Conservation (phyloP, 1,140 invertebrate species). For the Dysdera silvatica region DNA sequence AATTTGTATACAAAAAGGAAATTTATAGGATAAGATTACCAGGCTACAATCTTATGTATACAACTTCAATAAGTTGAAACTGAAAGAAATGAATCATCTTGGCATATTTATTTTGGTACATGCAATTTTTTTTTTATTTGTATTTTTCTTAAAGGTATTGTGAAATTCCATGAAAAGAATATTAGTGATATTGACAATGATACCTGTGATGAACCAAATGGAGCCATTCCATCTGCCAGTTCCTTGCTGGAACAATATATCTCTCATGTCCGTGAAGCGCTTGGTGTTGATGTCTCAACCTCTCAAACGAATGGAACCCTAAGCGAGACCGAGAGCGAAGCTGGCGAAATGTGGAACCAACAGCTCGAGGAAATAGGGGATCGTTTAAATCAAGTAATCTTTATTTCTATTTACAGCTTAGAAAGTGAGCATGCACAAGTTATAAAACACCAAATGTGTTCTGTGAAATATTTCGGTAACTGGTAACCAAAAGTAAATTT, state of each 20-base stretch:
- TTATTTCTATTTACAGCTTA: no score
- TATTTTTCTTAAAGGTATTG: constrained; percentile 40
- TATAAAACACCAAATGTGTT: no score
- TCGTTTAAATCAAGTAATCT: constrained; percentile 49
- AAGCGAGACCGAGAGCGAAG: constrained; percentile 44
- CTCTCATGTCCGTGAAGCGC: constrained; percentile 58
- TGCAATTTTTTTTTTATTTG: background rate
- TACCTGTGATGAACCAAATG: constrained; percentile 30
- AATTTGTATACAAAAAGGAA: no score
- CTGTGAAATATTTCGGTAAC: no score
- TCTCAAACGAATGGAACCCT: constrained; percentile 39
- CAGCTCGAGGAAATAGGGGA: constrained; percentile 55
- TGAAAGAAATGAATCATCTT: no score
- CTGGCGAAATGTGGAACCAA: constrained; percentile 49
- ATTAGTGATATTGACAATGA: constrained; percentile 28
- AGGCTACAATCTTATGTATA: no score
- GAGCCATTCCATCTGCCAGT: constrained; percentile 41
- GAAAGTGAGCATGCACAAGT: no score
- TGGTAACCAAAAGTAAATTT: no score
- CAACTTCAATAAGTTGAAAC: no score
- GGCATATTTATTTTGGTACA: no score
- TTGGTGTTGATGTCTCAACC: constrained; percentile 54
- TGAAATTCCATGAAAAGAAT: constrained; percentile 34
- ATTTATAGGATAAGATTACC: no score
- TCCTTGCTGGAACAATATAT: constrained; percentile 60